Base-by-base conservation (phyloP, 1,140 invertebrate species). In the Formica exsecta region DNA sequence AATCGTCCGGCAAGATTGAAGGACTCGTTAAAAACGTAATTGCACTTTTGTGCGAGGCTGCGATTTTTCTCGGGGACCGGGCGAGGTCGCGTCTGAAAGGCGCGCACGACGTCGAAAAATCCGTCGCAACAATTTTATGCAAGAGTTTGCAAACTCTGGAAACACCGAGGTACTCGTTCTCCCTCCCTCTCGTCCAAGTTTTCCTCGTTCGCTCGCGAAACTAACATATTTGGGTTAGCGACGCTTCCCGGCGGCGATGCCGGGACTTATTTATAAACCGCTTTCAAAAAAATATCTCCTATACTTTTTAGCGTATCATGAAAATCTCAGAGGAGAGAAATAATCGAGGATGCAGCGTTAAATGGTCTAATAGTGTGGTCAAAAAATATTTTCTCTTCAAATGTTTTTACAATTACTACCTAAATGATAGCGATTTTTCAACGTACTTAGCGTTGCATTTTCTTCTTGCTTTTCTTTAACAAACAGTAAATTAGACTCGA, bases 211-310 rank as follows among this genome's bases (percentile, higher is more conserved):
- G 76, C 48, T 77, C 36, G 36, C 64, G 19, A 81, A 81, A 61
- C 79, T 81, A 73, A 38, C 66, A 61, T 81, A 81, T 81, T 81
- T 81, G 66, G 48, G 44, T 80, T 80, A 57, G 79, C 19, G 54
- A 44, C 25, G 38, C 66, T 81, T 73, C 44, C 44, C 66, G 66
- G 22, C 51, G 22, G 66, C 51, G 22, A 41, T 19, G 57, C 13
- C 51, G 51, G 70, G 68, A 74, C 54, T 74, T 83, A 83, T 74
- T 61, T 83, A 74, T 73, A 83, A 73, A 73, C 54, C 38, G 25
- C 73, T 25, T 59, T 81, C 13, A n/a, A 29, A 36, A 36, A 61
- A 83, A 83, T 83, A 48, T 83, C 44, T 48, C 13, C 25, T 32
- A 32, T 81, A 25, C 11, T 54, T 70, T 80, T 41, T 68, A 68